phyloP scores from a whole-genome alignment of 2,797 vertebrate species.

The Adrianichthys oophorus region DNA sequence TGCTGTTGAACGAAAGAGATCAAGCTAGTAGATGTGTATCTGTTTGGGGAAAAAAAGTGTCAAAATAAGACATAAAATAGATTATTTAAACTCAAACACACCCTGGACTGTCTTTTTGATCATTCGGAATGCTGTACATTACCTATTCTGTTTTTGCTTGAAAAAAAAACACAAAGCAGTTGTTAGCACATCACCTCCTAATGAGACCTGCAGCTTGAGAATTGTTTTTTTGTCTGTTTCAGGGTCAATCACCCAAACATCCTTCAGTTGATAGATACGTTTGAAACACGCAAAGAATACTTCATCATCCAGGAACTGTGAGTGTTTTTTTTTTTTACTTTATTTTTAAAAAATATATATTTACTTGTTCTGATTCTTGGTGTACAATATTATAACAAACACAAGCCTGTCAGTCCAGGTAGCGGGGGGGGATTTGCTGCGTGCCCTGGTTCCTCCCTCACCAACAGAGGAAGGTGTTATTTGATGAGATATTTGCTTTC shows the following conservation, averaged over 20 bases:
- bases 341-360: not conserved
- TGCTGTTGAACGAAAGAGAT: slow-evolving; percentile 16
- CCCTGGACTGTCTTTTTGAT: not conserved
- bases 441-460: slow-evolving; percentile 58
- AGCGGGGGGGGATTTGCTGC: slow-evolving; percentile 49
- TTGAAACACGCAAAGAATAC: slow-evolving; percentile 87
- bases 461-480: slow-evolving; percentile 62
- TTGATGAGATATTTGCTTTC: slow-evolving; percentile 70
- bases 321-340: slow-evolving; percentile 57
- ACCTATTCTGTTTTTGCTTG: not conserved
- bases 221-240: slow-evolving; percentile 36
- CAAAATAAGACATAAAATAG: too few species aligned
- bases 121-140: not conserved
- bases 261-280: slow-evolving; percentile 87
- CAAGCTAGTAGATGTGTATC: not conserved
- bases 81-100: too few species aligned
- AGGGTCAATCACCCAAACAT: slow-evolving; percentile 89
- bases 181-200: not conserved
- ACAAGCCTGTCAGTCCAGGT: slow-evolving; percentile 39
- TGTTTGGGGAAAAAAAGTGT: too few species aligned
- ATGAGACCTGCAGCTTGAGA: not conserved
- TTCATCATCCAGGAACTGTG: slow-evolving; percentile 89
- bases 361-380: slow-evolving; percentile 7
- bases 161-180: not conserved
- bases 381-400: slow-evolving; percentile 13